phyloP scores from a whole-genome alignment of 2,797 vertebrate genomes.

The Benthosema pterotum region DNA sequence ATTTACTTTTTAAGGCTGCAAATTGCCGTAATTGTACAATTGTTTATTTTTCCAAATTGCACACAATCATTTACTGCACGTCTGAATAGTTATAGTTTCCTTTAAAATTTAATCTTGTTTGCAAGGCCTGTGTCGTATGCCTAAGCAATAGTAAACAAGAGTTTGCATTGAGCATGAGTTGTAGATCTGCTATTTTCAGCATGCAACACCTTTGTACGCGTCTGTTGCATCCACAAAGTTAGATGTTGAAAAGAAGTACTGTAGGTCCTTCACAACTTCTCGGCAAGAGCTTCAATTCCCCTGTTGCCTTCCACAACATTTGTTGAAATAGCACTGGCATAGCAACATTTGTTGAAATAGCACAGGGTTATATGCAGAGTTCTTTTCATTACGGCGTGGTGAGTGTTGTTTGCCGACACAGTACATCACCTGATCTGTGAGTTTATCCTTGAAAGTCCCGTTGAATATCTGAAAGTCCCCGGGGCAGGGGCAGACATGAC shows the following conservation, averaged over 20 bases:
- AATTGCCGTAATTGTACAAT: slow-evolving; percentile 17
- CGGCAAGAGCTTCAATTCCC: slow-evolving; percentile 29
- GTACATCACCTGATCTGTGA: slow-evolving; percentile 72
- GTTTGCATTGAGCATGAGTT: slow-evolving; percentile 20
- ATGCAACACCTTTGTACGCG: no score
- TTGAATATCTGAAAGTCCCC: slow-evolving; percentile 68
- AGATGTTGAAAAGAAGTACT: slow-evolving; percentile 54
- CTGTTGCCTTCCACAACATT: slow-evolving; percentile 33
- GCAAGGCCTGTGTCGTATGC: neutral
- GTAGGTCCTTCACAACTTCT: slow-evolving; percentile 47
- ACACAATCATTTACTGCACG: neutral
- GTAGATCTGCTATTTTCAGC: no score
- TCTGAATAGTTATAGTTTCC: neutral
- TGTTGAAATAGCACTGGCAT: slow-evolving; percentile 55
- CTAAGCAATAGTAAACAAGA: slow-evolving; percentile 14
- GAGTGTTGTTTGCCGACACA: slow-evolving; percentile 46
- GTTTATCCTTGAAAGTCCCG: slow-evolving; percentile 77
- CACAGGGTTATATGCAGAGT: slow-evolving; percentile 41
- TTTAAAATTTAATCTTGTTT: slow-evolving; percentile 1
- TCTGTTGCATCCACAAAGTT: slow-evolving; percentile 18
- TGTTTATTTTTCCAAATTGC: slow-evolving; percentile 10
- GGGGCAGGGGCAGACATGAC: slow-evolving; percentile 50
- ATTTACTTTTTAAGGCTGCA: slow-evolving; percentile 14
- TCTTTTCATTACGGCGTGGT: slow-evolving; percentile 54
- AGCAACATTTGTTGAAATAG: slow-evolving; percentile 56